A percentile compares a stretch with the other conserved stretches of the same genome.
phyloP scores from a whole-genome alignment of 92 coral and sea anemone genomes.

The Anthopleura xanthogrammica region DNA sequence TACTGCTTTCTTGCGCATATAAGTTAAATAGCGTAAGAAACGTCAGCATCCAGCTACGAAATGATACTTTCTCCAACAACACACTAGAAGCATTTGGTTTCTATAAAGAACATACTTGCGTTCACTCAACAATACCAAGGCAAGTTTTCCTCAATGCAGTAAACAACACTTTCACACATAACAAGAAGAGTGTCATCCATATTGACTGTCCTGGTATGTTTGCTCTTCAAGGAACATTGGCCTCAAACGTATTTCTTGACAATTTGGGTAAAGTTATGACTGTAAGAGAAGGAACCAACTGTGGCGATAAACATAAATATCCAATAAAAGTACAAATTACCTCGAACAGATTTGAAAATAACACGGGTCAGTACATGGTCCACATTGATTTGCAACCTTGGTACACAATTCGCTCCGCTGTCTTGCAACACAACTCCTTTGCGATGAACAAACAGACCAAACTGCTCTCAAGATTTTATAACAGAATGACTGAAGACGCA shows the following conservation, averaged over 20 bases:
- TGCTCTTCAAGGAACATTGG: conserved; percentile 24
- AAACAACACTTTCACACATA: conserved; percentile 3
- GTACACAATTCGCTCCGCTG: conserved; percentile 26
- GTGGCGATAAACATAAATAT: conserved; percentile 9
- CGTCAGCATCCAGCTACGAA: neutral
- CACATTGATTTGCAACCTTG: conserved; percentile 28
- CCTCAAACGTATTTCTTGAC: conserved; percentile 30
- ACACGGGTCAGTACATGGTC: conserved; percentile 36
- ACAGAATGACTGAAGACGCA: conserved; percentile 27
- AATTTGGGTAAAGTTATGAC: conserved; percentile 42
- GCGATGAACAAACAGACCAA: conserved; percentile 18
- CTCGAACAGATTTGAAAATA: conserved; percentile 26
- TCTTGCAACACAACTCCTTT: conserved; percentile 29
- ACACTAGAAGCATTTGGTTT: conserved; percentile 1
- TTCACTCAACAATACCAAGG: neutral
- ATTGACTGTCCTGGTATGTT: conserved; percentile 32
- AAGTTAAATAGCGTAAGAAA: neutral
- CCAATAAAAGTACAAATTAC: conserved; percentile 23
- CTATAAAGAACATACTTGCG: too few species aligned
- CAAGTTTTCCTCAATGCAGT: too few species aligned
- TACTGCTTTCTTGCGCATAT: too few species aligned
- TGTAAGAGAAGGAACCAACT: conserved; percentile 24
- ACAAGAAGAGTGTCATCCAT: conserved; percentile 26
- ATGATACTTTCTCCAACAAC: neutral
- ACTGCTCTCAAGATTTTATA: conserved; percentile 14